These are phyloP conservation scores for Rhynchomys soricoides DNA, from an alignment of 2,113 vertebrate genomes.

Conservation along the genomic window DNA sequence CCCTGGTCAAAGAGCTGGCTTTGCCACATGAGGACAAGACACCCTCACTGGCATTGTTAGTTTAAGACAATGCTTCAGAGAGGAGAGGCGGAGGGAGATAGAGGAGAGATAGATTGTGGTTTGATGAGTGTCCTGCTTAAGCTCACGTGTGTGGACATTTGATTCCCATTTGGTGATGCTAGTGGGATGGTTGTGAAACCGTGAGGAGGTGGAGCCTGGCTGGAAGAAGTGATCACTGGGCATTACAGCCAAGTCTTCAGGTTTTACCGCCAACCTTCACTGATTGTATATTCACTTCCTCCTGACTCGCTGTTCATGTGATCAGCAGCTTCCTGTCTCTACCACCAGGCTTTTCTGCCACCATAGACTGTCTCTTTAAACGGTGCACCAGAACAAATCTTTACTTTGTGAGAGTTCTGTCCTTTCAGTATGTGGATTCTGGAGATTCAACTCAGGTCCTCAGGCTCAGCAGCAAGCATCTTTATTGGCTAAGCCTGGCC, in stretches of 20 bases:
- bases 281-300: background rate
- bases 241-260: background rate
- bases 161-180: background rate
- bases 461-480: background rate
- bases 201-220: background rate
- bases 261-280: background rate
- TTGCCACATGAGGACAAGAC: background rate
- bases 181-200: background rate
- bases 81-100: background rate
- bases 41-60: background rate
- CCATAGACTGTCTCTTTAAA: background rate
- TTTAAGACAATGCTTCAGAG: background rate
- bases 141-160: background rate
- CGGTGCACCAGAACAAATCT: background rate
- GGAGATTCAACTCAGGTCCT: background rate
- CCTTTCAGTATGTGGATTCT: background rate
- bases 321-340: background rate
- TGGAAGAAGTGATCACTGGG: background rate
- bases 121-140: background rate
- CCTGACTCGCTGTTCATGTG: background rate
- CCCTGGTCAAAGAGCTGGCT: background rate
- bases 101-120: background rate
- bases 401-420: background rate
- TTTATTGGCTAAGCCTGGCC: background rate
- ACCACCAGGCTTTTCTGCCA: background rate